Percentiles rank a stretch among this genome's conserved stretches.
phyloP scores from a whole-genome alignment of 2,797 vertebrate genomes.

The Platalea minor region DNA sequence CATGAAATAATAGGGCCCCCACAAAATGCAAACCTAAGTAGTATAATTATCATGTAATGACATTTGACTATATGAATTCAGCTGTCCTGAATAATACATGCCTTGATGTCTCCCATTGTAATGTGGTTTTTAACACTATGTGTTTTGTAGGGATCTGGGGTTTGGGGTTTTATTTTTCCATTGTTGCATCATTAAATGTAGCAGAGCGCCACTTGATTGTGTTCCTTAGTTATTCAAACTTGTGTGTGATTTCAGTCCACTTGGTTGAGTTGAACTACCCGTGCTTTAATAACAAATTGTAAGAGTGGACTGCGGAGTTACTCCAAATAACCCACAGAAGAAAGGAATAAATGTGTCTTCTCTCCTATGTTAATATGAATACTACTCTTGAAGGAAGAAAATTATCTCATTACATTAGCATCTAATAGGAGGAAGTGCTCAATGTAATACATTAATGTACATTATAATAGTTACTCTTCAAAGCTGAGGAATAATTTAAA shows the following conservation, averaged over 20 bases:
- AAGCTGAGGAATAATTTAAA: neutral
- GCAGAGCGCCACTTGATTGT: neutral
- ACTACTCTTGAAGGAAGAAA: neutral
- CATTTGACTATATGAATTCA: conserved; percentile 59
- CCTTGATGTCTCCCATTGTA: conserved; percentile 57
- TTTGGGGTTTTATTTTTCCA: neutral
- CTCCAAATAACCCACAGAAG: neutral
- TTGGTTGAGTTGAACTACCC: neutral
- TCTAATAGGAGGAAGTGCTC: neutral
- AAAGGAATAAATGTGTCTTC: neutral
- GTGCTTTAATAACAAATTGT: neutral
- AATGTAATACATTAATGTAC: neutral
- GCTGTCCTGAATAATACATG: conserved; percentile 42
- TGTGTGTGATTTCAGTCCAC: neutral
- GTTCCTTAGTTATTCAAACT: neutral
- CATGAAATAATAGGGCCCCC: neutral
- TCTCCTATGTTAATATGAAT: neutral
- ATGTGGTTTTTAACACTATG: neutral
- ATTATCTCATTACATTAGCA: neutral
- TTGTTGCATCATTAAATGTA: neutral
- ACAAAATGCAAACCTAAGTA: neutral
- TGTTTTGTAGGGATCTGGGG: neutral
- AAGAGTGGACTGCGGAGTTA: neutral
- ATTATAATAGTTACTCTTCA: neutral
- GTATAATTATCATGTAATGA: conserved; percentile 12